Evolutionary conservation across 2,888 invertebrate genomes (phyloP).

Genomic region (Dendrolimus houi): DNA sequence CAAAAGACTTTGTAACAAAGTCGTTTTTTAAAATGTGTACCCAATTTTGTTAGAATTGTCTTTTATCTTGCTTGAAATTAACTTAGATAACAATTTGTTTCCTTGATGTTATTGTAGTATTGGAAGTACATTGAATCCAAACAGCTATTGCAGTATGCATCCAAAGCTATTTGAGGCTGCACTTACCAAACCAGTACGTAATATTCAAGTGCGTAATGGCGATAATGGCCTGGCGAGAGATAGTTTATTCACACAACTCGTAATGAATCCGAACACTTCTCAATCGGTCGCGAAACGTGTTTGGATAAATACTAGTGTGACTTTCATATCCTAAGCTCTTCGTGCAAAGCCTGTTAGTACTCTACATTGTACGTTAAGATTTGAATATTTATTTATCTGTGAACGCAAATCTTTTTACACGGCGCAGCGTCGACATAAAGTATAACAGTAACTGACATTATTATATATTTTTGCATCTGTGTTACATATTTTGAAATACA

Average conservation of each 20-base stretch:
- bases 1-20: too few relatives aligned
- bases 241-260: constrained; percentile 51
- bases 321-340: constrained; percentile 54
- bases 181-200: constrained; percentile 29
- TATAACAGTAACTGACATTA: neutral
- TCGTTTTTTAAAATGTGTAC: too few relatives aligned
- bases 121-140: too few relatives aligned
- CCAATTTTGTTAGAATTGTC: too few relatives aligned
- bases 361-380: neutral
- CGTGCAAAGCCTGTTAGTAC: constrained; percentile 27
- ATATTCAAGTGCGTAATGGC: constrained; percentile 25
- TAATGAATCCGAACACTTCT: constrained; percentile 64
- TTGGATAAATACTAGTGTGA: constrained; percentile 61
- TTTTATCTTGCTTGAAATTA: too few relatives aligned
- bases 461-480: neutral
- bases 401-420: neutral
- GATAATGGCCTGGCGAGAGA: constrained; percentile 36
- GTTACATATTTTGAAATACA: neutral
- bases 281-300: constrained; percentile 62
- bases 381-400: neutral
- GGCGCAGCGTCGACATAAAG: neutral
- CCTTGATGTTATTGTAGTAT: too few relatives aligned
- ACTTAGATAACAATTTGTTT: too few relatives aligned
- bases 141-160: too few relatives aligned
- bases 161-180: too few relatives aligned